These are phyloP conservation scores for Celastrina argiolus DNA, from an alignment of 2,888 invertebrate species.

Conservation along the genomic window DNA sequence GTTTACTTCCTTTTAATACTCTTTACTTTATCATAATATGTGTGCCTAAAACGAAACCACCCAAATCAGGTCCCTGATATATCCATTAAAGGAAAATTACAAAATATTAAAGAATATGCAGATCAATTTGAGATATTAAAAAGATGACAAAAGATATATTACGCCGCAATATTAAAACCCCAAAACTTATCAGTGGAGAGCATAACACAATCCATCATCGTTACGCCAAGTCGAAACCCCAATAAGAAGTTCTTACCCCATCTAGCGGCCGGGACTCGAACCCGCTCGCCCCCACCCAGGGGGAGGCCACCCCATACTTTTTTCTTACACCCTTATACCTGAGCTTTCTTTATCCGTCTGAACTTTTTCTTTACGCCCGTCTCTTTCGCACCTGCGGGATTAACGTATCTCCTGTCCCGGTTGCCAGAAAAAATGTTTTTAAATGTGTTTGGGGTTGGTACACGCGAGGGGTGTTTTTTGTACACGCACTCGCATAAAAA, in stretches of 20 bases:
- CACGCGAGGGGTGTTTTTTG: slow-evolving; percentile 71
- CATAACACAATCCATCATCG: slow-evolving; percentile 75
- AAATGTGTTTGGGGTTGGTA: slow-evolving; percentile 71
- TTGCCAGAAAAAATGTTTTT: slow-evolving; percentile 72
- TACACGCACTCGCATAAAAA: slow-evolving; percentile 63
- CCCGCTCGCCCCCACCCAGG: slow-evolving; percentile 50
- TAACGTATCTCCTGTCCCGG: slow-evolving; percentile 43
- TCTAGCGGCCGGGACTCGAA: slow-evolving; percentile 65
- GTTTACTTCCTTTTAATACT: no score
- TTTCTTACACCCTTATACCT: slow-evolving; percentile 78
- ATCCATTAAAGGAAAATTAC: no score
- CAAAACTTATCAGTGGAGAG: slow-evolving; percentile 69
- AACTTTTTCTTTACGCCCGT: slow-evolving; percentile 68
- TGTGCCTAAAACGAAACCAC: no score
- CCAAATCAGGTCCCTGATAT: not conserved
- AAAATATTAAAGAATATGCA: not conserved
- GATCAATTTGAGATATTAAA: slow-evolving; percentile 38
- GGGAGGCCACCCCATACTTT: slow-evolving; percentile 71
- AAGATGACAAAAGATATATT: slow-evolving; percentile 66
- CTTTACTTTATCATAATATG: no score
- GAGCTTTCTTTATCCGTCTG: slow-evolving; percentile 74
- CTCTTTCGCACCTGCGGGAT: slow-evolving; percentile 46
- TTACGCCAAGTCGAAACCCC: slow-evolving; percentile 74
- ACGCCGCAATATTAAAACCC: slow-evolving; percentile 58
- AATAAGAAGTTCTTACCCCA: slow-evolving; percentile 72